Evolutionary conservation across 2,888 invertebrate species (phyloP).

Genomic region (Agriopis leucophaearia): DNA sequence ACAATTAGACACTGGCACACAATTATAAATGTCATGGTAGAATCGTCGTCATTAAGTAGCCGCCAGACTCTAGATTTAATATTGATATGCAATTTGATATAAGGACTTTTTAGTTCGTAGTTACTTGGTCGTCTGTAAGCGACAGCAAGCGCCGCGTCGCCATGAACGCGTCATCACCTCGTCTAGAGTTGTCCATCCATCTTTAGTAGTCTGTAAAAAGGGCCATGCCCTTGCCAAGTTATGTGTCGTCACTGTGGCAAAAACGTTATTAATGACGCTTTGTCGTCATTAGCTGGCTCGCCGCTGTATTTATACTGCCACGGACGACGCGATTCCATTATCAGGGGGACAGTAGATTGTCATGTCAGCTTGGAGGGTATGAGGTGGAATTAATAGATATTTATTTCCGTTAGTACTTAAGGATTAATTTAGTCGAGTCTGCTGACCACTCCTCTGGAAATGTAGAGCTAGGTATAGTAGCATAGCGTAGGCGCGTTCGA

Average conservation of each 20-base stretch:
- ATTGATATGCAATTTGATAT: too few species aligned
- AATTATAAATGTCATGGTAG: too few species aligned
- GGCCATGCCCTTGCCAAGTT: constrained; percentile 21
- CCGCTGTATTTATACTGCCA: constrained; percentile 12
- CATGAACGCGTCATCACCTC: background rate
- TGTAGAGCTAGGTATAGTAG: too few species aligned
- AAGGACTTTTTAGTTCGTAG: too few species aligned
- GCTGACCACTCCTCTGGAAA: background rate
- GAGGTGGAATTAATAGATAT: background rate
- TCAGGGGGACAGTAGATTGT: background rate
- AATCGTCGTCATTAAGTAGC: too few species aligned
- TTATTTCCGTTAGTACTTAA: background rate
- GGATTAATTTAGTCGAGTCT: background rate
- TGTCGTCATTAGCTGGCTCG: constrained; percentile 24
- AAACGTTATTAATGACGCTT: constrained; percentile 32
- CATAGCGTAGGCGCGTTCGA: too few species aligned
- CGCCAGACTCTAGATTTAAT: too few species aligned
- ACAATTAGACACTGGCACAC: too few species aligned
- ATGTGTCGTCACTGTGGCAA: constrained; percentile 26
- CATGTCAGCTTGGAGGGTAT: background rate
- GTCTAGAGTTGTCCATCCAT: background rate
- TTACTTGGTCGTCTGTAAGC: too few species aligned
- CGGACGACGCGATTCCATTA: constrained; percentile 8
- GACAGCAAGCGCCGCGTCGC: too few species aligned
- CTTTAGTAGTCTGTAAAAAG: constrained; percentile 5